Evolutionary conservation across 2,113 vertebrate species (phyloP), one percentile per base, ranked within the genome.

Genomic region (Hippolais icterina): DNA sequence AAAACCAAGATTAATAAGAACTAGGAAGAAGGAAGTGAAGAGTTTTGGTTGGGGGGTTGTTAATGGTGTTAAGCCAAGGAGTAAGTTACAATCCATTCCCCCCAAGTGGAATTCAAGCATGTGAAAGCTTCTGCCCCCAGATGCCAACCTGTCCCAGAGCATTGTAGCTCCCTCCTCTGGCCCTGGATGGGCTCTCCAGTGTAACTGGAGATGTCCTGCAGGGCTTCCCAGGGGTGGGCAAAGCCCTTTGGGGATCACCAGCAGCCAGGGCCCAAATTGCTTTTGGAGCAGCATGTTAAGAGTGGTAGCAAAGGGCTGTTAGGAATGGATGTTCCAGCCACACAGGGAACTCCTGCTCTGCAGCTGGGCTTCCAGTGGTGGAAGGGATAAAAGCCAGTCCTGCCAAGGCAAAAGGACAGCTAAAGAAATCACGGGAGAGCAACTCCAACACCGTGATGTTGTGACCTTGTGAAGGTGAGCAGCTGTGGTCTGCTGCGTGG

Each of bases 1-100:
- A 98, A 98, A 97, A 78, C 70, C 57, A 93, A 97, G 97, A 97
- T 97, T 97, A 98, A 92, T 96, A 96, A 94, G 80, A 66, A 77
- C 77, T 77, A 96, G 97, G 96, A 87, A 75, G 80, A 97, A 89
- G 82, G 71, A 89, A 27, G 61, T 1, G 2, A 68, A 27, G 61
- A 75, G 33, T 90, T 91, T 92, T 89, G 52, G 22, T 12, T 89
- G 47, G 31, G 76, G 28, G 29, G 33, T 20, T 88, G 52, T 70
- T 88, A 77, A 54, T 53, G 18, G 31, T 79, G 31, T 49, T 80
- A 78, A 90, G 5, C 6, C 23, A 10, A 15, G 37, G 50, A 57
- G 16, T 69, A 89, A 71, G 37, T 87, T 79, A 15, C 16, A 77
- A 66, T 78, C 41, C 15, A 21, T 20, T 66, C 27, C 19, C 25